Conservation (phyloP, 2,113 vertebrate genomes). For the Cinclus mexicanus region DNA sequence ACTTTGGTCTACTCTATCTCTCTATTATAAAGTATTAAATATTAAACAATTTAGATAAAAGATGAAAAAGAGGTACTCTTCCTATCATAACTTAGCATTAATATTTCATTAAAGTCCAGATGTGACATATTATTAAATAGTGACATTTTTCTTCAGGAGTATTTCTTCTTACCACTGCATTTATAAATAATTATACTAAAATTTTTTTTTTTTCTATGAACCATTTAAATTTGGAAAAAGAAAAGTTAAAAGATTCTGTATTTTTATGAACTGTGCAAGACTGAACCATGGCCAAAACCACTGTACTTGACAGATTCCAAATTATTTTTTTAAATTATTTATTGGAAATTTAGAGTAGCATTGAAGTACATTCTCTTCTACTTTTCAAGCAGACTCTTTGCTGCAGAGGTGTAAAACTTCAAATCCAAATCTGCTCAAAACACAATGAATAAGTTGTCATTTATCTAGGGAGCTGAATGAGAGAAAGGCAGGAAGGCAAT, state of each 20-base stretch:
- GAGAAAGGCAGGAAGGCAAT: background rate
- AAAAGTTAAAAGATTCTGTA: background rate
- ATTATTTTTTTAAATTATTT: background rate
- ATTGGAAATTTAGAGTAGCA: background rate
- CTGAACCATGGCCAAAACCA: background rate
- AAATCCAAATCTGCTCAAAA: background rate
- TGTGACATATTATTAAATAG: slow-evolving; percentile 34
- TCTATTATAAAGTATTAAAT: slow-evolving; percentile 55
- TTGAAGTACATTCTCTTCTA: background rate
- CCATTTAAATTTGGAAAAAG: background rate
- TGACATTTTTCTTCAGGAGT: background rate
- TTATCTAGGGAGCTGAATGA: background rate
- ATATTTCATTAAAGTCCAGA: slow-evolving; percentile 57
- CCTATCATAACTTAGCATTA: slow-evolving; percentile 44
- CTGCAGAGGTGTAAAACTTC: background rate
- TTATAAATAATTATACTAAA: background rate
- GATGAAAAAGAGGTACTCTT: slow-evolving; percentile 17
- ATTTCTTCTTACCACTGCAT: background rate
- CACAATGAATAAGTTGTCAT: background rate
- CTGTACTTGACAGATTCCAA: background rate
- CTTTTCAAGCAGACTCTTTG: background rate
- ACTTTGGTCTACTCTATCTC: slow-evolving; percentile 30
- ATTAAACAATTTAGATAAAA: slow-evolving; percentile 53
- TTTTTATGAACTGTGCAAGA: background rate
- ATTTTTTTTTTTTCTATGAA: background rate